phyloP scores from a whole-genome alignment of 53 echinoderm and acorn worm genomes.

The Temnopleurus reevesii region DNA sequence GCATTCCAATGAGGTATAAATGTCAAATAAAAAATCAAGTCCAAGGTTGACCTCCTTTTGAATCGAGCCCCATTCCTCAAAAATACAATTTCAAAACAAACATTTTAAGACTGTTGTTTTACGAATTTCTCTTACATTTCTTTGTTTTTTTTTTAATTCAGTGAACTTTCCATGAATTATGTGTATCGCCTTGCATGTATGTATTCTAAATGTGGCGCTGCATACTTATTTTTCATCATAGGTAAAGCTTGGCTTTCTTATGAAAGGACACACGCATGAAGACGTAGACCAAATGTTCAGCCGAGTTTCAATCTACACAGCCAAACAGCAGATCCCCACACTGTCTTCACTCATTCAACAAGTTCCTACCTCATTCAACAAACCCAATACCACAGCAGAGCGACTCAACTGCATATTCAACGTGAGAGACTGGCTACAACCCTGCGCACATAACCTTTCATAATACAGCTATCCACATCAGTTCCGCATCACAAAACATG shows the following conservation, averaged over 20 bases:
- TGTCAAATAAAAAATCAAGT: too few species aligned
- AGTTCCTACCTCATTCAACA: neutral
- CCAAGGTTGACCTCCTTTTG: too few species aligned
- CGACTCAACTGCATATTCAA: neutral
- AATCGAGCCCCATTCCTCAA: too few species aligned
- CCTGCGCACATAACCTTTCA: neutral
- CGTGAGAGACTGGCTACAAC: conserved; percentile 9
- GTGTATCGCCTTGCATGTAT: too few species aligned
- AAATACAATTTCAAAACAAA: too few species aligned
- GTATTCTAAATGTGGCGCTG: too few species aligned
- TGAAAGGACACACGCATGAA: conserved; percentile 21
- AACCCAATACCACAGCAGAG: neutral
- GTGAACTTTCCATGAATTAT: too few species aligned
- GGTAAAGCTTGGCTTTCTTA: neutral
- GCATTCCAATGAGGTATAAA: too few species aligned
- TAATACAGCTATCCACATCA: neutral
- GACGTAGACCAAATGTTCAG: conserved; percentile 1
- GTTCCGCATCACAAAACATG: neutral
- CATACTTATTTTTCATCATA: neutral
- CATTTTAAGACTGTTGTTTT: too few species aligned
- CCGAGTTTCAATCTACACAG: neutral
- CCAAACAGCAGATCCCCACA: neutral
- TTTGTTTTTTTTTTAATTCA: too few species aligned
- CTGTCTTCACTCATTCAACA: neutral
- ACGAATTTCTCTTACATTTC: too few species aligned